These are phyloP conservation scores for Crotophaga sulcirostris DNA, from an alignment of 2,113 vertebrate species.

Conservation along the genomic window DNA sequence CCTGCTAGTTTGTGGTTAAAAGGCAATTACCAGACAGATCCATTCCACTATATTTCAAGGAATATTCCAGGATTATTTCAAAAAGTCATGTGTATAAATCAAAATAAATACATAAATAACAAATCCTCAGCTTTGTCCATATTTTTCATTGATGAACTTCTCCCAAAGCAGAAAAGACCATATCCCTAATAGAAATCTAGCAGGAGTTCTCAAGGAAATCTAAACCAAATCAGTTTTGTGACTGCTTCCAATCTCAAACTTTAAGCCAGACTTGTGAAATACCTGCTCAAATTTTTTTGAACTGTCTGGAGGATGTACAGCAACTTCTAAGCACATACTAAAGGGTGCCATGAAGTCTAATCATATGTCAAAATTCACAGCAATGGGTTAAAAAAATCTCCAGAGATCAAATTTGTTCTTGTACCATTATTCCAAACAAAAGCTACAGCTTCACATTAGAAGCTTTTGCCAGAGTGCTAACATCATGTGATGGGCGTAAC, in stretches of 20 bases:
- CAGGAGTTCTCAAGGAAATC: not conserved
- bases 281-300: not conserved
- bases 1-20: not conserved
- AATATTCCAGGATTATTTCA: not conserved
- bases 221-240: not conserved
- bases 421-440: not conserved
- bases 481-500: not conserved
- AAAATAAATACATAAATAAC: slow-evolving; percentile 18
- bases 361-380: not conserved
- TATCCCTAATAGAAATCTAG: not conserved
- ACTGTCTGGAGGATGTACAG: not conserved
- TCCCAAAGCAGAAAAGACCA: not conserved
- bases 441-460: not conserved
- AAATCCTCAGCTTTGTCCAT: not conserved
- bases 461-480: not conserved
- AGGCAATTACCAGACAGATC: not conserved
- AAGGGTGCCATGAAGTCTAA: not conserved
- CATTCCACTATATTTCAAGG: not conserved
- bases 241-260: not conserved
- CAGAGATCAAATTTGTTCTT: not conserved
- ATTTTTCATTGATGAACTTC: not conserved
- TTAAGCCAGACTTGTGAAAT: not conserved
- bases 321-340: not conserved
- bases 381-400: not conserved
- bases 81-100: not conserved